Base-by-base conservation (phyloP, 2,797 vertebrate species). In the Microcaecilia unicolor region DNA sequence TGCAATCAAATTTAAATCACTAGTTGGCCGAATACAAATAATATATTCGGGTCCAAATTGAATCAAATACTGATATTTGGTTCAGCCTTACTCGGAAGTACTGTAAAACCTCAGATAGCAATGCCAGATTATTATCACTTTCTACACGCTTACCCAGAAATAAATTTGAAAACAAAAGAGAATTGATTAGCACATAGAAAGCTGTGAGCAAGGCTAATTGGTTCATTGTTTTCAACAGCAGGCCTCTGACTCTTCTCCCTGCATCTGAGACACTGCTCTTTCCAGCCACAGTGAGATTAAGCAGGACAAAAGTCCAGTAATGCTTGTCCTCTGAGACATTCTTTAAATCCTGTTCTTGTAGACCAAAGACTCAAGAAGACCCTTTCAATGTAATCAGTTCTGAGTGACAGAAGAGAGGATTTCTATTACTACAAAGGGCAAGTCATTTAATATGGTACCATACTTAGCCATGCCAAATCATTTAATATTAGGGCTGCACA, bases 301-400 rank as follows among this genome's bases (percentile, higher is more conserved):
- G 15, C 14, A 10, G 31, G 33, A 32, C 9, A 41, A 55, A 51
- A 37, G 0, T 4, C 13, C 24, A 33, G 29, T 5, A 35, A 38
- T 37, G 15, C 35, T 25, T 15, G 4, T 41, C 25, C 23, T 62
- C 24, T 21, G 20, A 55, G 15, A 28, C 7, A 19, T 14, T 28
- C 33, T 47, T 30, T 9, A 44, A 48, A 37, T 34, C 23, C 11
- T 4, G 1, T 19, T 26, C 31, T 48, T 27, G 21, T 18, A 55
- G 17, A 31, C 3, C 5, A 25, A 22, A 41, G 23, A 53, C 4
- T 19, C 9, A n/a, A n/a, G n/a, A 35, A 11, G 23, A 9, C 3
- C 15, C 31, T 57, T 48, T 31, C 29, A 33, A 15, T 41, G n/a
- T 13, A 61, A 51, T 45, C 4, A 3, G 7, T 38, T 27, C 51